These are phyloP conservation scores for Mythimna pallens DNA, from an alignment of 2,888 invertebrate genomes.

Conservation along the genomic window DNA sequence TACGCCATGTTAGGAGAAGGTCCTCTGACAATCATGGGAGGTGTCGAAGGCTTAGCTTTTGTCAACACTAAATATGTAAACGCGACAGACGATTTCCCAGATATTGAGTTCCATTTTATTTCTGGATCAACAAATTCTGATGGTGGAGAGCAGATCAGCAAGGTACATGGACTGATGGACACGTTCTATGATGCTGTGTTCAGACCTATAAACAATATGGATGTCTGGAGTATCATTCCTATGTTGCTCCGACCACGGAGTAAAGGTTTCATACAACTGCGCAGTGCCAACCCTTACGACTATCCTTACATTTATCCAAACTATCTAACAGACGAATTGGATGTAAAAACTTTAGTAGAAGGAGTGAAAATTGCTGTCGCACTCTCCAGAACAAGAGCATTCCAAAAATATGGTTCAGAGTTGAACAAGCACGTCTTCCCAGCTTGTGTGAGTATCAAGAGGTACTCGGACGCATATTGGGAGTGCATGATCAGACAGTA, in stretches of 20 bases:
- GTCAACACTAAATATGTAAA: constrained; percentile 97
- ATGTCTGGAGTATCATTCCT: constrained; percentile 96
- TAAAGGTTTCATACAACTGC: constrained; percentile 94
- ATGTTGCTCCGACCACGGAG: constrained; percentile 96
- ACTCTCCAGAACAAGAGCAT: constrained; percentile 94
- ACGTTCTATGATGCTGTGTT: constrained; percentile 94
- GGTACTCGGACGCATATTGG: constrained; percentile 95
- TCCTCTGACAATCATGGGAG: constrained; percentile 96
- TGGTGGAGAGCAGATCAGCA: constrained; percentile 95
- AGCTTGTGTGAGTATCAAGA: constrained; percentile 92
- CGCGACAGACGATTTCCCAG: constrained; percentile 95
- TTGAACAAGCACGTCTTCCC: constrained; percentile 94
- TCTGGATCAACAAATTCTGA: constrained; percentile 97
- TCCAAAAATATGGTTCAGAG: constrained; percentile 93
- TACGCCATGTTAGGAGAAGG: constrained; percentile 96
- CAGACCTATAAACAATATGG: constrained; percentile 93
- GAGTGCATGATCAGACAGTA: constrained; percentile 97
- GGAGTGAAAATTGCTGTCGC: constrained; percentile 96
- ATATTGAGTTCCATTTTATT: constrained; percentile 97
- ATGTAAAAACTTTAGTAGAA: constrained; percentile 95
- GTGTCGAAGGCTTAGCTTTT: constrained; percentile 97
- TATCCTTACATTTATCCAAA: constrained; percentile 98
- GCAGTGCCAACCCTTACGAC: constrained; percentile 96
- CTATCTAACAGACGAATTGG: constrained; percentile 95
- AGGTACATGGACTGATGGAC: constrained; percentile 94